Evolutionary conservation across 35 echinoderm and acorn worm genomes (phyloP).

Genomic region (Holothuria glaberrima): DNA sequence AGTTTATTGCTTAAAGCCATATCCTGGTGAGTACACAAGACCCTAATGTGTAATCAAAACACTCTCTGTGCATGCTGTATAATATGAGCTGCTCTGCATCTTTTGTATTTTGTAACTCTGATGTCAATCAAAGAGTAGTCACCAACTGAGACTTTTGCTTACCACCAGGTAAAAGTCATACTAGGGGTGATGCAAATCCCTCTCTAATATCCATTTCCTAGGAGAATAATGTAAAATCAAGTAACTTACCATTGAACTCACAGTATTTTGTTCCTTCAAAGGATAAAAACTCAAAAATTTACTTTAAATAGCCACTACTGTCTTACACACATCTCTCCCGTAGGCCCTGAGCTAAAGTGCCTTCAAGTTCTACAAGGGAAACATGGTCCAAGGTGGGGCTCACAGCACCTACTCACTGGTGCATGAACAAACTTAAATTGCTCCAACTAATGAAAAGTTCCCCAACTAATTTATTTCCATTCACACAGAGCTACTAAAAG

Average conservation of each 20-base stretch:
- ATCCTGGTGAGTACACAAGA: too few species aligned
- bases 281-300: not conserved
- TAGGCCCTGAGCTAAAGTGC: not conserved
- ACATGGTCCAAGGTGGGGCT: not conserved
- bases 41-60: too few species aligned
- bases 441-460: too few species aligned
- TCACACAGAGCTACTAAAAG: not conserved
- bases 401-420: not conserved
- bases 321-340: not conserved
- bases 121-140: too few species aligned
- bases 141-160: too few species aligned
- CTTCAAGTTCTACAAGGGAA: conserved; percentile 12
- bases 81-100: too few species aligned
- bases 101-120: too few species aligned
- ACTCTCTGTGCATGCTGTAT: too few species aligned
- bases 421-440: not conserved
- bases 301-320: not conserved
- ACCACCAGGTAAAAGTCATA: too few species aligned
- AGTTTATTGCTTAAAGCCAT: too few species aligned
- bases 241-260: not conserved
- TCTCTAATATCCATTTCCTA: not conserved
- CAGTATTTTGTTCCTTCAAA: not conserved
- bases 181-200: too few species aligned
- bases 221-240: not conserved
- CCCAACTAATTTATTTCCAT: not conserved